Evolutionary conservation across 2,113 vertebrate species (phyloP).

Genomic region (Turdus rufiventris): DNA sequence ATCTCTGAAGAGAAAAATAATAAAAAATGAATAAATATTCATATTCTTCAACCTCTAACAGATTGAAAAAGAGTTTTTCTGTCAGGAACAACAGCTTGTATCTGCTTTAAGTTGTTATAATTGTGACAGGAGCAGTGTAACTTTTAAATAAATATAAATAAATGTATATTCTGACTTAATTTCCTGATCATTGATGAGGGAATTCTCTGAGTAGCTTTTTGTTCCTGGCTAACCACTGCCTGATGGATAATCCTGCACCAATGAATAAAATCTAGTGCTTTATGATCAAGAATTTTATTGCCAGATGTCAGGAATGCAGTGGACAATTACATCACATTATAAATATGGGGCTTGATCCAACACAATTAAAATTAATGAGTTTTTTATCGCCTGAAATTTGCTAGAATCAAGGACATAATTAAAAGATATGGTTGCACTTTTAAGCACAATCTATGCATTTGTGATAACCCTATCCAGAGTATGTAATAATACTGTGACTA

Average conservation of each 20-base stretch:
- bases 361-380: conserved; percentile 6
- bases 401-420: not conserved
- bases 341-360: not conserved
- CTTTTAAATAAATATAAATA: not conserved
- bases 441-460: not conserved
- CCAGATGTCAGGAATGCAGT: conserved; percentile 11
- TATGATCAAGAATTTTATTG: not conserved
- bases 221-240: not conserved
- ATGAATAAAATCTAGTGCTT: not conserved
- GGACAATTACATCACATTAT: conserved; percentile 4
- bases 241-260: not conserved
- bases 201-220: not conserved
- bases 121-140: not conserved
- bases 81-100: not conserved
- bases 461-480: not conserved
- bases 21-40: not conserved
- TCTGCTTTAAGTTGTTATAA: not conserved
- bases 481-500: not conserved
- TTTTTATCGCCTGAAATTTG: conserved; percentile 31
- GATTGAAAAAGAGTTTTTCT: not conserved
- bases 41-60: not conserved
- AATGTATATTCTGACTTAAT: not conserved
- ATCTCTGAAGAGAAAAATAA: not conserved
- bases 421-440: not conserved
- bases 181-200: not conserved